phyloP scores from a whole-genome alignment of 2,113 vertebrate genomes.

The Pangasianodon gigas region DNA sequence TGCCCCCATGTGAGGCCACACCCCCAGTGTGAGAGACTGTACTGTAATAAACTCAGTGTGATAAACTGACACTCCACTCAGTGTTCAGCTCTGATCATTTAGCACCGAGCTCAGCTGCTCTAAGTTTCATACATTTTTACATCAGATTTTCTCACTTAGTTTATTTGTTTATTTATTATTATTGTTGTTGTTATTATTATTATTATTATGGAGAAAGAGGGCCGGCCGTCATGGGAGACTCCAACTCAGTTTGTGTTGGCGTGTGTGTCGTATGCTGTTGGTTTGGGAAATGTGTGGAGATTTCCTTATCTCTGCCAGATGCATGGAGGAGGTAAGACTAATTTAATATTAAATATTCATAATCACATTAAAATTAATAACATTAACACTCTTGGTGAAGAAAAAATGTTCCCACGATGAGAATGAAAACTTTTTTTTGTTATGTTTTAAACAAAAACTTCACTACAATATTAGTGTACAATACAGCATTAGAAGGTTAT shows the following conservation, averaged over 20 bases:
- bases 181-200: background rate
- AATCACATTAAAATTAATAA: background rate
- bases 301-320: slow-evolving; percentile 95
- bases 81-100: background rate
- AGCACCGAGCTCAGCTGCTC: background rate
- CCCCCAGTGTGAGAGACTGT: slow-evolving; percentile 34
- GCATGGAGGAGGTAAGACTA: slow-evolving; percentile 90
- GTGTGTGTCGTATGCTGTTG: slow-evolving; percentile 90
- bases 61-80: background rate
- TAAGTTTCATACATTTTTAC: slow-evolving; percentile 2
- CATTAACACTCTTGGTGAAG: background rate
- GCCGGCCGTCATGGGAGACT: slow-evolving; percentile 82
- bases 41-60: slow-evolving; percentile 34
- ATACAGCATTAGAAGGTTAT: background rate
- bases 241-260: slow-evolving; percentile 87
- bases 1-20: slow-evolving; percentile 21
- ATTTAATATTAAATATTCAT: background rate
- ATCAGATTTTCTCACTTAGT: background rate
- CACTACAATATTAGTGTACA: background rate
- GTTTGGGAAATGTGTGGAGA: slow-evolving; percentile 93
- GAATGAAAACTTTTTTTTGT: background rate
- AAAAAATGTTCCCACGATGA: background rate
- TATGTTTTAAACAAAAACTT: background rate
- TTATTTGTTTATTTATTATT: background rate
- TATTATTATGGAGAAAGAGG: slow-evolving; percentile 70